Base-by-base conservation (phyloP, 1,140 invertebrate genomes). In the Aphidius ervi region DNA sequence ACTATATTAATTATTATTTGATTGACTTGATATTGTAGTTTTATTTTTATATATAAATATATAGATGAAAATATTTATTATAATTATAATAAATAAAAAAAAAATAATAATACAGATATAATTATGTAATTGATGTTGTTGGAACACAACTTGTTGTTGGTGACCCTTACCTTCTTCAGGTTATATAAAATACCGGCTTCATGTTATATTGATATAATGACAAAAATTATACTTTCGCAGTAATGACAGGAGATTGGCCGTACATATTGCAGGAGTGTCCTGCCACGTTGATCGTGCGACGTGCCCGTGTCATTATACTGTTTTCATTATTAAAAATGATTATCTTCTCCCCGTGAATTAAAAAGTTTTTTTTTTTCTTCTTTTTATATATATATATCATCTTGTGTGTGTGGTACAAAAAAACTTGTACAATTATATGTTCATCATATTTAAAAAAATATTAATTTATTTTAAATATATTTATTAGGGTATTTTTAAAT, bases 311-410 rank as follows among this genome's bases (percentile, higher is more conserved):
- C 61, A 63, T 63, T 63, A 31, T 31, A 58, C 31, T 41, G 56
- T 63, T 63, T 62, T 58, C 61, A 63, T 58, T 63, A 58, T 43
- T 16, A 42, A 50, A 31, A 63, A 58, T 47, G 37, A 62, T 62
- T 62, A 50, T 10, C 6, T 40, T 40, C 41, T 46, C 56, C 50
- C 7, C 31, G 31, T 42, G 49, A 58, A 63, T 63, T 63, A 58
- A 58, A 63, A 58, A 47, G 10, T 42, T 58, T 58, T 58, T 54
- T 56, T 58, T 58, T 54, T 56, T 31, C n/a, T n/a, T 31, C 2
- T 31, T 31, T 31, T 31, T 31, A 31, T 16, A 16, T 16, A 31
- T 31, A 31, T 1, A 4, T 31, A 31, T 31, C 23, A 31, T 31
- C 23, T 31, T 31, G 4, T 31, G 23, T 31, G 23, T 31, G 23